Evolutionary conservation across 2,888 invertebrate genomes (phyloP).

Genomic region (Synergus itoensis): DNA sequence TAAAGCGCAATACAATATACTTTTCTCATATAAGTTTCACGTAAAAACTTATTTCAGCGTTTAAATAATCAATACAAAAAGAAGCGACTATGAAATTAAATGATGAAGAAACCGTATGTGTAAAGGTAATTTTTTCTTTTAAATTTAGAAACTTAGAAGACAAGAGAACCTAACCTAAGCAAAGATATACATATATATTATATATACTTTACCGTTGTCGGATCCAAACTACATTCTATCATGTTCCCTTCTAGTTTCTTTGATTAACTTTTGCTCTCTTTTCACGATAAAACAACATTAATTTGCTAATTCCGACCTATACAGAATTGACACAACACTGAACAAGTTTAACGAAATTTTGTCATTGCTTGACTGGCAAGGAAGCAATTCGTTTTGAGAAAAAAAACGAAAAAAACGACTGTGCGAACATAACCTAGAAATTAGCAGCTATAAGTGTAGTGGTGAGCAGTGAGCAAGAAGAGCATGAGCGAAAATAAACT

Average conservation of each 20-base stretch:
- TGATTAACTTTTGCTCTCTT: background rate
- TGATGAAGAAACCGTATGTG: background rate
- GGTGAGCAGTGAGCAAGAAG: background rate
- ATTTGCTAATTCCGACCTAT: background rate
- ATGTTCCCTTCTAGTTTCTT: conserved; percentile 2
- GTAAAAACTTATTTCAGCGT: background rate
- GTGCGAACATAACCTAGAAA: conserved; percentile 27
- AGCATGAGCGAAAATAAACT: conserved; percentile 12
- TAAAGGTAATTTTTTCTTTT: background rate
- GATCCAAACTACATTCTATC: conserved; percentile 32
- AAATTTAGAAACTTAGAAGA: background rate
- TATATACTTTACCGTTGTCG: conserved; percentile 24
- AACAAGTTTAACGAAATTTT: background rate
- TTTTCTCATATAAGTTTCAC: background rate
- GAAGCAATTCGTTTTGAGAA: background rate
- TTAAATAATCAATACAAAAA: background rate
- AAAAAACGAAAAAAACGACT: background rate
- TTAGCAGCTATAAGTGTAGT: background rate
- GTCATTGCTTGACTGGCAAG: background rate
- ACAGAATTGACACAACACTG: background rate
- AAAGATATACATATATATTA: background rate
- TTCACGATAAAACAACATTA: conserved; percentile 1
- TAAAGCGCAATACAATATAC: background rate
- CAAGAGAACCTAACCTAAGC: conserved; percentile 15
- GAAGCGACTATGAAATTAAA: background rate